Conservation (phyloP, 2,113 vertebrate genomes). For the Hippocampus barbouri region DNA sequence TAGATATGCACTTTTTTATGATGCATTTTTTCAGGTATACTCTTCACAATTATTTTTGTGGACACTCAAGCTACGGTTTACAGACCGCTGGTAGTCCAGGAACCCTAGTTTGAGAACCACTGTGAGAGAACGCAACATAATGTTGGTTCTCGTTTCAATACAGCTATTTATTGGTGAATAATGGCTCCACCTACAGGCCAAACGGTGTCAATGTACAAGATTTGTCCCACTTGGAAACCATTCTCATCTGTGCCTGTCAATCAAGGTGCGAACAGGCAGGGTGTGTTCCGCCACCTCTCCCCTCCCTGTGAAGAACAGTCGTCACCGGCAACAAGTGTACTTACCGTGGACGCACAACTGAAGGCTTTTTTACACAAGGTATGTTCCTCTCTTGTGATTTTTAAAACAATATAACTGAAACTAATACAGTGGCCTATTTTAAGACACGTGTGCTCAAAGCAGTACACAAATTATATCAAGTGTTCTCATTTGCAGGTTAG, state of each 20-base stretch:
- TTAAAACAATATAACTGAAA: constrained; percentile 3
- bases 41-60: no score
- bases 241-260: constrained; percentile 68
- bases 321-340: constrained; percentile 9
- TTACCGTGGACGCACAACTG: constrained; percentile 1
- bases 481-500: constrained; percentile 4
- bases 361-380: constrained; percentile 35
- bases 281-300: constrained; percentile 20
- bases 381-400: constrained; percentile 16
- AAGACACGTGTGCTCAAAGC: constrained; percentile 30
- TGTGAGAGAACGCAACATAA: no score
- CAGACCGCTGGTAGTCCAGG: no score
- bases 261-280: constrained; percentile 48
- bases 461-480: background rate
- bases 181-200: background rate
- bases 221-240: constrained; percentile 20
- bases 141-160: background rate
- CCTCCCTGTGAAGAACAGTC: constrained; percentile 11
- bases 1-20: no score
- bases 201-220: background rate
- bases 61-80: no score
- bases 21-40: no score
- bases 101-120: no score
- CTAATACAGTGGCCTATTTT: constrained; percentile 53
- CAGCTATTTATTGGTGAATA: background rate